Evolutionary conservation across 1,140 invertebrate genomes (phyloP).

Genomic region (Archegozetes longisetosus): DNA sequence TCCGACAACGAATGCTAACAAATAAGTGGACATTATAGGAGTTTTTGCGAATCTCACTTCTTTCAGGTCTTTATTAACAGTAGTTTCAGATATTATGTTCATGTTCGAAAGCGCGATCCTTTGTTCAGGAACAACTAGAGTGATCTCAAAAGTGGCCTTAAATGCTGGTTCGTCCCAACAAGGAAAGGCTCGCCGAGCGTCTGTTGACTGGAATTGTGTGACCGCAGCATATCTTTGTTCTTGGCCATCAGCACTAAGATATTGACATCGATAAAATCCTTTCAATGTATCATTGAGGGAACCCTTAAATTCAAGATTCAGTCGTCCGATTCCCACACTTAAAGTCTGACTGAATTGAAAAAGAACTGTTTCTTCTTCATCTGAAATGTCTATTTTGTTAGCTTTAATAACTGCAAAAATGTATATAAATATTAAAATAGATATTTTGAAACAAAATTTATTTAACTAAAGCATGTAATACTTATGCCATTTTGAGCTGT

Average conservation of each 20-base stretch:
- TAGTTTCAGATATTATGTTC: slow-evolving; percentile 31
- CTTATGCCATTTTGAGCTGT: slow-evolving; percentile 32
- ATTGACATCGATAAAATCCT: slow-evolving; percentile 83
- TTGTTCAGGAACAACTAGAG: slow-evolving; percentile 50
- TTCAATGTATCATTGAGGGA: slow-evolving; percentile 86
- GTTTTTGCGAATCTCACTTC: slow-evolving; percentile 61
- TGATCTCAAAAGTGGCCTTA: slow-evolving; percentile 87
- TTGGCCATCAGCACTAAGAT: slow-evolving; percentile 43
- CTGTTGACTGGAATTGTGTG: slow-evolving; percentile 77
- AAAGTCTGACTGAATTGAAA: slow-evolving; percentile 45
- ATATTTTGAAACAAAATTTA: neutral
- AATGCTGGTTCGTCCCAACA: slow-evolving; percentile 95
- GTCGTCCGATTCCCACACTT: slow-evolving; percentile 41
- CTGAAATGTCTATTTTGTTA: slow-evolving; percentile 32
- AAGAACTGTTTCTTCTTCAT: slow-evolving; percentile 45
- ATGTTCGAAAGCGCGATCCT: slow-evolving; percentile 79
- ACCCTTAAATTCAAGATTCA: slow-evolving; percentile 58
- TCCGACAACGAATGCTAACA: slow-evolving; percentile 78
- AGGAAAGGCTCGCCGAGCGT: slow-evolving; percentile 82
- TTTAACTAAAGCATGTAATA: neutral
- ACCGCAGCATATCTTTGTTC: slow-evolving; percentile 66
- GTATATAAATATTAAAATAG: slow-evolving; percentile 43
- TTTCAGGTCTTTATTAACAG: slow-evolving; percentile 36
- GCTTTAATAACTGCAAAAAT: slow-evolving; percentile 58
- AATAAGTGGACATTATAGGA: slow-evolving; percentile 90